phyloP scores from a whole-genome alignment of 1,140 invertebrate species.

The Drosophila hydei region DNA sequence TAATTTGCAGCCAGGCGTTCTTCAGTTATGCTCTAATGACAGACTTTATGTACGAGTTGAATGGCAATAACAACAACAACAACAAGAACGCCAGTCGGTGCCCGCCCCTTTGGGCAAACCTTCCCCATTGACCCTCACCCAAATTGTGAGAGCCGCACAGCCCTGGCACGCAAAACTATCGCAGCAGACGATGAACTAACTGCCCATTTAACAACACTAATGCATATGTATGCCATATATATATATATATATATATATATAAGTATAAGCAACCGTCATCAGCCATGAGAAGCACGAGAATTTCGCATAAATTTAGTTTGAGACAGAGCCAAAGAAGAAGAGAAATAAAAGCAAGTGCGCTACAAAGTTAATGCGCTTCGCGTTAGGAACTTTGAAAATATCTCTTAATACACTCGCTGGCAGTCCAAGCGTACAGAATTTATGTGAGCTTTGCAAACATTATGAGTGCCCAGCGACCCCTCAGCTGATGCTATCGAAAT shows the following conservation, averaged over 20 bases:
- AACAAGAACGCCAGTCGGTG: no score
- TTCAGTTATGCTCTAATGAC: not conserved
- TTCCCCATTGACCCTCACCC: constrained; percentile 49
- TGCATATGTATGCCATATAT: constrained; percentile 24
- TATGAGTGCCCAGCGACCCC: no score
- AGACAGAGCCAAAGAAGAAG: constrained; percentile 12
- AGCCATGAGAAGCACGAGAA: constrained; percentile 66
- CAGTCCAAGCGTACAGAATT: not conserved
- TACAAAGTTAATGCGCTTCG: constrained; percentile 46
- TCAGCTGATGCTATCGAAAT: no score
- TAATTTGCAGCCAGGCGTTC: no score
- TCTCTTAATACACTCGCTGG: not conserved
- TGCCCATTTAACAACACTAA: constrained; percentile 39
- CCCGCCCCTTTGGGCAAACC: constrained; percentile 35
- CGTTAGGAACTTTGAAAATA: constrained; percentile 11
- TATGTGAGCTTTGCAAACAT: not conserved
- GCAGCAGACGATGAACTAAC: constrained; percentile 29
- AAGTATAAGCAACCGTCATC: constrained; percentile 12
- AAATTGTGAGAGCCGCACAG: constrained; percentile 26
- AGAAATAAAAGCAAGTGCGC: constrained; percentile 9
- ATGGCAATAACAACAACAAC: not conserved
- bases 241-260: not conserved
- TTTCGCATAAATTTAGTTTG: constrained; percentile 65
- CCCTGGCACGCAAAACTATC: constrained; percentile 44
- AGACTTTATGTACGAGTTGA: not conserved